Evolutionary conservation across 1,140 invertebrate species (phyloP).

Genomic region (Drosophila obscura): DNA sequence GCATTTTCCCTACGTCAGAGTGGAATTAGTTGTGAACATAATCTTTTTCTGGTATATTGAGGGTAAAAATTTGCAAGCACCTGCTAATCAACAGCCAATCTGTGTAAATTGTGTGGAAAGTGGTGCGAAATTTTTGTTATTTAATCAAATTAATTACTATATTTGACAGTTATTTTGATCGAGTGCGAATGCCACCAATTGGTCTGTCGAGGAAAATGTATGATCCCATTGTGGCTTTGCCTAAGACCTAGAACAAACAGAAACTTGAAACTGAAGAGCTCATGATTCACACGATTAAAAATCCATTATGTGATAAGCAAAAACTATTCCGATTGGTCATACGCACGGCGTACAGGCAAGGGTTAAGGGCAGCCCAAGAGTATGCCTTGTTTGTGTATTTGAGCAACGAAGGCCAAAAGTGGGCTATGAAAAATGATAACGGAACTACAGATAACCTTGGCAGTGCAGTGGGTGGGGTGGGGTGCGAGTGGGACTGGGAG

Average conservation of each 20-base stretch:
- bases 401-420: conserved; percentile 36
- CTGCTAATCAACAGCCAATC: conserved; percentile 49
- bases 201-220: conserved; percentile 57
- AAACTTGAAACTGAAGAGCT: conserved; percentile 11
- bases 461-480: conserved; percentile 24
- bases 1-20: conserved; percentile 48
- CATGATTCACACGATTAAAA: conserved; percentile 59
- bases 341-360: neutral
- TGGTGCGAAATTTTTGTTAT: conserved; percentile 65
- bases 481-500: conserved; percentile 17
- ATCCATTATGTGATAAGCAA: conserved; percentile 64
- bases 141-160: conserved; percentile 48
- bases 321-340: conserved; percentile 9
- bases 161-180: conserved; percentile 72
- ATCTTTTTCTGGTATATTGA: conserved; percentile 36
- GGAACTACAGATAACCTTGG: conserved; percentile 24
- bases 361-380: conserved; percentile 51
- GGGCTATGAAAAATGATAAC: conserved; percentile 23
- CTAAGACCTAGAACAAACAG: conserved; percentile 25
- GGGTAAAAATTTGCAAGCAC: conserved; percentile 42
- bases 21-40: conserved; percentile 36
- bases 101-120: conserved; percentile 37
- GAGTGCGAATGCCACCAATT: conserved; percentile 41
- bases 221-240: conserved; percentile 13
- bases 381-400: conserved; percentile 14